Conservation (phyloP, 2,113 vertebrate species). For the Agelaius tricolor region DNA sequence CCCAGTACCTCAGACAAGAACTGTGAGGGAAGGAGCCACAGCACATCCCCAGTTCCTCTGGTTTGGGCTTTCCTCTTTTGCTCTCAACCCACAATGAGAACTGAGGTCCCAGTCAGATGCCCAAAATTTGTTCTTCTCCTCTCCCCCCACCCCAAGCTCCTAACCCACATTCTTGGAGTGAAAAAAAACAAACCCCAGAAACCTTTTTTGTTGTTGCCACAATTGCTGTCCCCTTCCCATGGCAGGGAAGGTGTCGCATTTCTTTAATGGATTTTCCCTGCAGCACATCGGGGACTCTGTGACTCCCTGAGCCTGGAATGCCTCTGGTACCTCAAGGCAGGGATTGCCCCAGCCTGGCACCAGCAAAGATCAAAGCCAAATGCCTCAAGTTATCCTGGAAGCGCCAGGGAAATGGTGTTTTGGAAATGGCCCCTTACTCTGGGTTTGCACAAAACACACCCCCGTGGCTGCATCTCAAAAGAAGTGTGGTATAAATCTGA, state of each 20-base stretch:
- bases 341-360: background rate
- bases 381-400: background rate
- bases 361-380: constrained; percentile 6
- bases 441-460: background rate
- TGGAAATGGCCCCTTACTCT: background rate
- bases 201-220: background rate
- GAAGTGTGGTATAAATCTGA: background rate
- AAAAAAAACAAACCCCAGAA: background rate
- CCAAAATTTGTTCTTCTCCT: background rate
- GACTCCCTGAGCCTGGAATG: background rate
- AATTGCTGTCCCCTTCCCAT: background rate
- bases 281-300: background rate
- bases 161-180: background rate
- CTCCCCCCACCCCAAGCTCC: fast-evolving
- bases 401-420: background rate
- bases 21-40: background rate
- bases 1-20: background rate
- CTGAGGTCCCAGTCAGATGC: background rate
- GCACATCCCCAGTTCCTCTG: background rate
- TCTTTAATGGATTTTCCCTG: background rate
- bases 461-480: background rate
- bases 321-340: background rate
- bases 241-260: background rate
- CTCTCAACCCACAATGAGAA: background rate
- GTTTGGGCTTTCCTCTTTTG: background rate